Evolutionary conservation across 2,888 invertebrate species (phyloP).

Genomic region (Caenorhabditis sp.): DNA sequence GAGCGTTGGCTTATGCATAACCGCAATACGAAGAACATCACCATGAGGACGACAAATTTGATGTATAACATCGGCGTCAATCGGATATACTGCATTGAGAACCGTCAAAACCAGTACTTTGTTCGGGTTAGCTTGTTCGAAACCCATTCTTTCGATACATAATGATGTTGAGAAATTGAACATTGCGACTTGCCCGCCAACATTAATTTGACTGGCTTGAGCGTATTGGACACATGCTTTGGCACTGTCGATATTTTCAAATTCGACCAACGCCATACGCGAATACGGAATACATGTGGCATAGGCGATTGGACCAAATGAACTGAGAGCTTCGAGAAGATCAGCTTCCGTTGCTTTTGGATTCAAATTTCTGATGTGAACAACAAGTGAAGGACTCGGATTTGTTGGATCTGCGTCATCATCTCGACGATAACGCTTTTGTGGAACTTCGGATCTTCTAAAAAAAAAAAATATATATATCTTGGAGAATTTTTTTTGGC

Average conservation of each 20-base stretch:
- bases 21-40: constrained; percentile 93
- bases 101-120: constrained; percentile 96
- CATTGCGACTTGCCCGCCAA: constrained; percentile 72
- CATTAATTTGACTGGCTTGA: constrained; percentile 70
- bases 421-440: constrained; percentile 54
- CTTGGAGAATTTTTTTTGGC: background rate
- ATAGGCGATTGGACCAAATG: constrained; percentile 73
- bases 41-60: constrained; percentile 95
- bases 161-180: constrained; percentile 72
- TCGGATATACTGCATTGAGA: constrained; percentile 96
- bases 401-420: constrained; percentile 72
- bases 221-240: constrained; percentile 63
- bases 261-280: constrained; percentile 69
- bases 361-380: constrained; percentile 73
- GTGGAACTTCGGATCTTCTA: constrained; percentile 18
- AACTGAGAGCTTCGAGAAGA: constrained; percentile 73
- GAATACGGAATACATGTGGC: constrained; percentile 64
- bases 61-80: constrained; percentile 90
- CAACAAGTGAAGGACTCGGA: constrained; percentile 73
- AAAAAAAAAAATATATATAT: background rate
- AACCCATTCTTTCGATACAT: constrained; percentile 60
- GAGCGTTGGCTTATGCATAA: constrained; percentile 72
- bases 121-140: constrained; percentile 82
- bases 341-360: constrained; percentile 73
- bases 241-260: constrained; percentile 66